These are phyloP conservation scores for Lerema accius DNA, from an alignment of 1,140 invertebrate genomes.

Conservation along the genomic window DNA sequence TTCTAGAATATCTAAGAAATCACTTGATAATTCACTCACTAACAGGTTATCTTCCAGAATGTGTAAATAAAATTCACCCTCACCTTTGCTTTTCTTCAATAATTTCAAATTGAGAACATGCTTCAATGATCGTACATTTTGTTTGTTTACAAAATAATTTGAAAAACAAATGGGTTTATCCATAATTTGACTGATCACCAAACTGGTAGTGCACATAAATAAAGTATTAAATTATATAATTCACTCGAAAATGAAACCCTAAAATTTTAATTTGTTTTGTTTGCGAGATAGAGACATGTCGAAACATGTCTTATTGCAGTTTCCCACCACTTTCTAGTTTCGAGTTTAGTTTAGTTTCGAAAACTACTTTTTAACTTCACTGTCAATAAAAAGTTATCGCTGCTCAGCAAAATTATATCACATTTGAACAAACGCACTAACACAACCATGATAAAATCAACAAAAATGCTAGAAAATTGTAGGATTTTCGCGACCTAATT, in stretches of 20 bases:
- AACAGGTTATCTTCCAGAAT: conserved; percentile 50
- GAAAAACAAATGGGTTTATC: conserved; percentile 58
- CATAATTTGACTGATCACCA: conserved; percentile 37
- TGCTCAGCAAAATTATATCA: background rate
- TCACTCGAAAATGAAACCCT: too few species aligned
- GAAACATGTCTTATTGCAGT: background rate
- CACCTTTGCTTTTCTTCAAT: conserved; percentile 47
- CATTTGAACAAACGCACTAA: too few species aligned
- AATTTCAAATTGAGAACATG: conserved; percentile 62
- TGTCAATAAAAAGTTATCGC: background rate
- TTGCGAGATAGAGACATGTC: background rate
- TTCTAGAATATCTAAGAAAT: conserved; percentile 45
- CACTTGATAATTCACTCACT: conserved; percentile 44
- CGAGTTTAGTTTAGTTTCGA: too few species aligned
- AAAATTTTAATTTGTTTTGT: background rate
- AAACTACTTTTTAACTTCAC: background rate
- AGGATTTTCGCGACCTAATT: too few species aligned
- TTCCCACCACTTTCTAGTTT: too few species aligned
- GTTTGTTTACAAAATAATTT: conserved; percentile 67
- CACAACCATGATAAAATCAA: too few species aligned
- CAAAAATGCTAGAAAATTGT: background rate
- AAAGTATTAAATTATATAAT: too few species aligned
- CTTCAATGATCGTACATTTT: conserved; percentile 64
- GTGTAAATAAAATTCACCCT: conserved; percentile 42
- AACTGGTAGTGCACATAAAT: too few species aligned